Percentiles rank a stretch among this genome's conserved stretches.
phyloP scores from a whole-genome alignment of 2,797 vertebrate genomes.

The Peromyscus attwateri region DNA sequence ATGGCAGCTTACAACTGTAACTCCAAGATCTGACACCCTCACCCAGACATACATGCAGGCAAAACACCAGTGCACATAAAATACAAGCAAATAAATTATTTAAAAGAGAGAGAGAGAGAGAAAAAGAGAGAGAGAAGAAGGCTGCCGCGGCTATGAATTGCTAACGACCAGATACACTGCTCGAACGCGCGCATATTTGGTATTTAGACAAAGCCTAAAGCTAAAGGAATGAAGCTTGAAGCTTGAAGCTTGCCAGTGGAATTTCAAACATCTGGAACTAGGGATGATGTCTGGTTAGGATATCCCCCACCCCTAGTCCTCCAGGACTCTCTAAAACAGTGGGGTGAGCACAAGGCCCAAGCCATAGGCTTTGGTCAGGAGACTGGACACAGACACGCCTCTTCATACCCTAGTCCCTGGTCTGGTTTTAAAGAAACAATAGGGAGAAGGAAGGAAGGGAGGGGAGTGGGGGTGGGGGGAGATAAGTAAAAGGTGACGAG shows the following conservation, averaged over 20 bases:
- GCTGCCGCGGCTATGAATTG: neutral
- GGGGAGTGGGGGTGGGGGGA: too few relatives aligned
- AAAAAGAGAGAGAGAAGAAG: neutral
- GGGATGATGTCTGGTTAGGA: neutral
- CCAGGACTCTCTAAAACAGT: neutral
- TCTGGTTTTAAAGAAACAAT: neutral
- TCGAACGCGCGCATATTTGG: neutral
- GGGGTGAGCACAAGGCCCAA: neutral
- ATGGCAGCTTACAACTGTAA: neutral
- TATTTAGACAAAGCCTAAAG: slow-evolving; percentile 50
- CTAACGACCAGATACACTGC: neutral
- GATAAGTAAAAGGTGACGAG: neutral
- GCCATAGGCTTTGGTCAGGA: neutral
- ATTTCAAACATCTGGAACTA: slow-evolving; percentile 1
- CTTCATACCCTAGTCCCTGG: neutral
- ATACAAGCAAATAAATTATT: neutral
- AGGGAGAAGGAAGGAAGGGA: neutral
- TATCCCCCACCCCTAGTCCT: neutral
- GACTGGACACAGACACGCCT: neutral
- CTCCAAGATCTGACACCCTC: neutral
- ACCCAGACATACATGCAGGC: neutral
- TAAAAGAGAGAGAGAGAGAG: neutral
- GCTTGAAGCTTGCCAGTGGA: neutral
- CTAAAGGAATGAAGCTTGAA: neutral
- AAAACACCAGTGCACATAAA: neutral